Evolutionary conservation across 2,113 vertebrate species (phyloP).

Genomic region (Chaetodon trifascialis): DNA sequence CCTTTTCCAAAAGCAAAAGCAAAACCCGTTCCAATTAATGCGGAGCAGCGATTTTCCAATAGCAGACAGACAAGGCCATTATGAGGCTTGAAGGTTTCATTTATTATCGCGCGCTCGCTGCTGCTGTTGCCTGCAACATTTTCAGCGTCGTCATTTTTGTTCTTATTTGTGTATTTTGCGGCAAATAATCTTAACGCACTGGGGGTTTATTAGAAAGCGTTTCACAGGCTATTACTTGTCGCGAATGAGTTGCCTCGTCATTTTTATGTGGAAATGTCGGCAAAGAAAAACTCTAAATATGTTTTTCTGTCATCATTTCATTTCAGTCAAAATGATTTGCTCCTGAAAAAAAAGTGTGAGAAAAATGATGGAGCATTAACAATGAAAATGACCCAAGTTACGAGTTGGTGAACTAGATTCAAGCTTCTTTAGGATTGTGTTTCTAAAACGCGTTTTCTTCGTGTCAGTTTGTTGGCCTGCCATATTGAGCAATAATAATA

Average conservation of each 20-base stretch:
- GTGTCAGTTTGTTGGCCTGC: slow-evolving; percentile 63
- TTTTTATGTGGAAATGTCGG: slow-evolving; percentile 22
- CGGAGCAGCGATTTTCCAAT: slow-evolving; percentile 18
- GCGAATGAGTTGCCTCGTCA: slow-evolving; percentile 3
- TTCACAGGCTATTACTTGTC: not conserved
- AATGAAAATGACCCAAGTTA: slow-evolving; percentile 7
- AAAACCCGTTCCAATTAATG: slow-evolving; percentile 7
- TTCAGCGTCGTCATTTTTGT: not conserved
- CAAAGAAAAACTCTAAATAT: slow-evolving; percentile 17
- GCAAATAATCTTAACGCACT: not conserved
- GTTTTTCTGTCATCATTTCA: slow-evolving; percentile 41
- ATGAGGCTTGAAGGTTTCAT: slow-evolving; percentile 17
- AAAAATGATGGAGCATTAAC: not conserved
- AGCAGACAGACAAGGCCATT: slow-evolving; percentile 36
- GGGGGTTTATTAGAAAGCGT: not conserved
- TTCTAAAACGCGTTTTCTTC: slow-evolving; percentile 35
- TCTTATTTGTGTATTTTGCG: not conserved
- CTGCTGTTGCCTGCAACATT: not conserved
- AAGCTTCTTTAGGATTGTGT: slow-evolving; percentile 33
- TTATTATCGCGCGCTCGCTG: slow-evolving; percentile 5
- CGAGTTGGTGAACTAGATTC: slow-evolving; percentile 32
- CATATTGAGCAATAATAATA: slow-evolving; percentile 71
- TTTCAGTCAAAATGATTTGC: slow-evolving; percentile 24
- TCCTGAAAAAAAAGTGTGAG: too few species aligned
- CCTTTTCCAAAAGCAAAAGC: slow-evolving; percentile 5